Evolutionary conservation across 1,140 invertebrate genomes (phyloP), one percentile per base, ranked within the genome.

Genomic region (Drosophila yakuba): DNA sequence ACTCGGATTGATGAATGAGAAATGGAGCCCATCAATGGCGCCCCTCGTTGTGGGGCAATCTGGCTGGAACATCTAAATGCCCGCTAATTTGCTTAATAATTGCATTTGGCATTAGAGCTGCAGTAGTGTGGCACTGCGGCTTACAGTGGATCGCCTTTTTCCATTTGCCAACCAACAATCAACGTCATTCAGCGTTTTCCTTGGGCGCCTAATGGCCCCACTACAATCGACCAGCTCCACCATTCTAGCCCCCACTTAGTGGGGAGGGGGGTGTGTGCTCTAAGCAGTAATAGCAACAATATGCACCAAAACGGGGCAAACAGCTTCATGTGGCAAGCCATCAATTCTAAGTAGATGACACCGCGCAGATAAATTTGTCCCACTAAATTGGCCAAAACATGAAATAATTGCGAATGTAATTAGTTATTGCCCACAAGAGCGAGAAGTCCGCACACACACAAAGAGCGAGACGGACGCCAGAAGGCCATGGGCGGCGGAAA

Each of bases 321-420:
- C 43, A 55, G 83, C 67, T 88, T 86, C 83, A 79, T 73, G 68
- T 77, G 84, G 84, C 76, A 80, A 78, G 82, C 80, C 81, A 91
- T 91, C 86, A 91, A 92, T 92, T 92, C 91, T 91, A 92, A 92
- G 80, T 84, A 92, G 91, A 92, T 92, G 88, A 92, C 91, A 92
- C 91, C 85, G 88, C 82, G 73, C 88, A 91, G 91, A 92, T 92
- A 92, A 92, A 92, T 92, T 92, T 91, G 91, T 90, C 91, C 91
- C 72, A 92, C 88, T 91, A 92, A 92, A 92, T 92, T 92, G 88
- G 88, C 91, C 91, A 90, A 92, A 92, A 92, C 91, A 92, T 92
- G 91, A 92, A 92, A 92, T 92, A 92, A 92, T 92, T 92, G 91
- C 91, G 91, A 92, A 92, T 92, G 91, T 92, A 92, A 92, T 92